Evolutionary conservation across 1,140 invertebrate species (phyloP), one percentile per base, ranked within the genome.

Genomic region (Cylas formicarius): DNA sequence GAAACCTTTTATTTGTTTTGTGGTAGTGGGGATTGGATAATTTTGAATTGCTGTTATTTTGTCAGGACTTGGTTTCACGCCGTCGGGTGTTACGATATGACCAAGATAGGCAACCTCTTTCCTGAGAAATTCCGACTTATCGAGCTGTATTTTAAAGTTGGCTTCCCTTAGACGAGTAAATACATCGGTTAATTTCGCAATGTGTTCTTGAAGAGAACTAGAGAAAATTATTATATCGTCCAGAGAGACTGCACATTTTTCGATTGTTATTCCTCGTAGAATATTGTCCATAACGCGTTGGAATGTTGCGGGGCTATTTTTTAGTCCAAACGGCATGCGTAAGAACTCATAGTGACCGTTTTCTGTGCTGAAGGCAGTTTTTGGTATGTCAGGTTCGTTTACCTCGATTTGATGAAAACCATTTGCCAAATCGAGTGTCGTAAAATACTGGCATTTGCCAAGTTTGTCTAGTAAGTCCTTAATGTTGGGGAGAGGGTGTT

Each of bases 331-430:
- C 10, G 63, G 62, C 52, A 71, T 58, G 22, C 60, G 35, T 10
- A 38, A 24, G 44, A 56, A 70, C 44, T 68, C 52, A 39, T 60
- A 70, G 37, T 65, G 62, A n/a, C 62, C 66, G n/a, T 54, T 50
- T 19, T 9, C 53, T 3, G 53, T 48, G 19, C 20, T 36, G 24
- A 65, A 66, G 4, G 58, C 64, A 5, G 62, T 65, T 53, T 62
- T 62, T 4, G 13, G 35, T 26, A 31, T 51, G 29, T 58, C 55
- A 22, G 62, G 35, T 38, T 31, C 39, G 50, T 35, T 11, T 38
- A 64, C 53, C 43, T 54, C 8, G 26, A 65, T 57, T 56, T 77
- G 72, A 55, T 66, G 71, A 55, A 71, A 77, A 5, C 75, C 75
- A 14, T 55, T 60, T 0, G 56, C 57, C 19, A 73, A 43, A 56